Base-by-base conservation (phyloP, 1,140 invertebrate genomes). In the Rhynchophorus ferrugineus region DNA sequence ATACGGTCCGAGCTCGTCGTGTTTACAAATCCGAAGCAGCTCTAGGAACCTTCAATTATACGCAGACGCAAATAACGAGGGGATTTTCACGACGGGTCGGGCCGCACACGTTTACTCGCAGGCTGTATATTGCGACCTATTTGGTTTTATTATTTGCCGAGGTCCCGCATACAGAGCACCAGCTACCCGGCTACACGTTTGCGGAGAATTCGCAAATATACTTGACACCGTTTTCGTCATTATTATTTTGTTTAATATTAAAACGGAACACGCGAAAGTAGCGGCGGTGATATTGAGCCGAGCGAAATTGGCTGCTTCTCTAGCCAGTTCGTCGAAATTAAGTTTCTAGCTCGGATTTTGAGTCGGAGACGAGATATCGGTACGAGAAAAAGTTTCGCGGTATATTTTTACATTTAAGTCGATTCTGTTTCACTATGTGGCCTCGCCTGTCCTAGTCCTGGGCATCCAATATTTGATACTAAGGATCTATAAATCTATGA, bases 171-270 rank as follows among this genome's bases (percentile, higher is more conserved):
- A 43, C n/a, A 42, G 13, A n/a, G 21, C 29, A 33, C 33, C 35
- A 37, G 44, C 19, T 14, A 33, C 14, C 22, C 36, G 36, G 42
- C 38, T 48, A 54, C 52, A 54, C 52, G 45, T 48, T 48, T 41
- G 43, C 22, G 46, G 52, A 46, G 52, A 48, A 48, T 48, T 39
- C 35, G 45, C 41, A 54, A 54, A 54, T 45, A 54, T 37, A 48
- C 46, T 54, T 54, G 52, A 54, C 52, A 54, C 52, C 52, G 52
- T 48, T 54, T 54, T 45, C 48, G 44, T 54, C 52, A 48, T 54
- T 54, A 54, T 54, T 54, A 49, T 54, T 54, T 47, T 48, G 52
- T 29, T 36, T 42, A 43, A 48, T 42, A 49, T 54, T 34, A 38
- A 34, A 39, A 50, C 49, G n/a, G 22, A 52, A 37, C 39, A 37